Percentiles rank a stretch among this genome's conserved stretches.
Evolutionary conservation across 2,113 vertebrate genomes (phyloP).

Genomic region (Calidris pugnax): DNA sequence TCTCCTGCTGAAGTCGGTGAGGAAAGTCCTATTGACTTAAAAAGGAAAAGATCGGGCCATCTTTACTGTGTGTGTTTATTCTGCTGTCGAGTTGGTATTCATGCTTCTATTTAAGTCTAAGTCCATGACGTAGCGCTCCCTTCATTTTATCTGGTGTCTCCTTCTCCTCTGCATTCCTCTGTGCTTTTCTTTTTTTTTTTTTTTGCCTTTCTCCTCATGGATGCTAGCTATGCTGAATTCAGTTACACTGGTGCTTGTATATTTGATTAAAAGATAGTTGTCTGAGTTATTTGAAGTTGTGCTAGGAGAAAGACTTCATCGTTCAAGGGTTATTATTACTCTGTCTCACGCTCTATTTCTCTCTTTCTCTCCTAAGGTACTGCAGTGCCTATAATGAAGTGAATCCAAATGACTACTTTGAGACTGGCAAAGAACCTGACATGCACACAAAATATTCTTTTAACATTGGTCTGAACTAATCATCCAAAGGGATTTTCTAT

Average conservation of each 20-base stretch:
- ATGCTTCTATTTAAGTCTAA: neutral
- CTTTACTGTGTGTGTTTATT: neutral
- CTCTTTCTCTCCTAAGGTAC: slow-evolving; percentile 53
- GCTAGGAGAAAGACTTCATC: slow-evolving; percentile 58
- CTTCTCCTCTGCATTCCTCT: neutral
- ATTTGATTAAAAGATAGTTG: slow-evolving; percentile 67
- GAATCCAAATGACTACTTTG: slow-evolving; percentile 74
- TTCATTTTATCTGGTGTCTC: neutral
- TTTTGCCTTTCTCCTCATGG: neutral
- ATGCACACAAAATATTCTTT: slow-evolving; percentile 72
- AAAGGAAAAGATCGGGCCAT: neutral
- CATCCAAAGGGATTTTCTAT: slow-evolving; percentile 57
- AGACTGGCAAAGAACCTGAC: slow-evolving; percentile 65
- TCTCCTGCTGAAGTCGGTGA: neutral
- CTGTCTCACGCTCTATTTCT: slow-evolving; percentile 56
- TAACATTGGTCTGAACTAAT: slow-evolving; percentile 61
- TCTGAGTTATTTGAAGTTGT: slow-evolving; percentile 58
- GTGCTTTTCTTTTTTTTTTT: neutral
- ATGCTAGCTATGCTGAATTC: neutral
- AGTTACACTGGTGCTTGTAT: slow-evolving; percentile 3
- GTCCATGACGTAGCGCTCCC: neutral
- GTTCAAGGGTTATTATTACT: slow-evolving; percentile 69
- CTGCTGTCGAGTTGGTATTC: neutral
- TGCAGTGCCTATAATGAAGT: slow-evolving; percentile 70
- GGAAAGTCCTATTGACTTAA: neutral